Evolutionary conservation across 2,113 vertebrate genomes (phyloP).

Genomic region (Nibea albiflora): DNA sequence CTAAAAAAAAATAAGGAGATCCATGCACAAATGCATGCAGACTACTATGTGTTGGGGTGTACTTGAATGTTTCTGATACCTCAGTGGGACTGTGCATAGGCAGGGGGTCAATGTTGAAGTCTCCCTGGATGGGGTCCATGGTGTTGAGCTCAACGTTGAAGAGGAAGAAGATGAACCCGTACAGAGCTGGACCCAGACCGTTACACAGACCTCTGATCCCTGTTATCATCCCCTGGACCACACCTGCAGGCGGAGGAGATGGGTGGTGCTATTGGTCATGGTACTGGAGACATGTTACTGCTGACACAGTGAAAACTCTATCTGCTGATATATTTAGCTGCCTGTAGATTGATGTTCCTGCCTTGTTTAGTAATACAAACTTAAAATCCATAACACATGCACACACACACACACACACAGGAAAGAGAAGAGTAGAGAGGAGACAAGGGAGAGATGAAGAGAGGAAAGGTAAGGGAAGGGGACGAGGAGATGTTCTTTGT

Average conservation of each 20-base stretch:
- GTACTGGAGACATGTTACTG: background rate
- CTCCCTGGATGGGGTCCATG: constrained; percentile 84
- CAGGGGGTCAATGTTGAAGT: constrained; percentile 74
- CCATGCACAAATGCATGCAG: too few relatives aligned
- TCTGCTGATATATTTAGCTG: constrained; percentile 2
- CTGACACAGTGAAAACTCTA: background rate
- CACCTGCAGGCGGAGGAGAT: constrained; percentile 81
- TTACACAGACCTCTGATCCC: constrained; percentile 96
- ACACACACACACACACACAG: too few relatives aligned
- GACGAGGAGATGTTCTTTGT: background rate
- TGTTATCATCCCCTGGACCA: constrained; percentile 96
- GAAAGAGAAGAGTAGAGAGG: too few relatives aligned
- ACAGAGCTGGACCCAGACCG: constrained; percentile 95
- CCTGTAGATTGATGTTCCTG: background rate
- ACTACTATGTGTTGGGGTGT: background rate
- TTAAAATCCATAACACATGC: background rate
- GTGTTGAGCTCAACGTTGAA: constrained; percentile 93
- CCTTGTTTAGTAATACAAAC: constrained; percentile 1
- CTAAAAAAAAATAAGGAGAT: too few relatives aligned
- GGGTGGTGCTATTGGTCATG: background rate
- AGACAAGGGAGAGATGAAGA: background rate
- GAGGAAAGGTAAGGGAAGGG: background rate
- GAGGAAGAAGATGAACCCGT: constrained; percentile 95
- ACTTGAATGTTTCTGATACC: constrained; percentile 4
- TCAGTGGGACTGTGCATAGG: constrained; percentile 79